Evolutionary conservation across 2,797 vertebrate species (phyloP), one percentile per base, ranked within the genome.

Genomic region (Dromococcyx pavoninus): DNA sequence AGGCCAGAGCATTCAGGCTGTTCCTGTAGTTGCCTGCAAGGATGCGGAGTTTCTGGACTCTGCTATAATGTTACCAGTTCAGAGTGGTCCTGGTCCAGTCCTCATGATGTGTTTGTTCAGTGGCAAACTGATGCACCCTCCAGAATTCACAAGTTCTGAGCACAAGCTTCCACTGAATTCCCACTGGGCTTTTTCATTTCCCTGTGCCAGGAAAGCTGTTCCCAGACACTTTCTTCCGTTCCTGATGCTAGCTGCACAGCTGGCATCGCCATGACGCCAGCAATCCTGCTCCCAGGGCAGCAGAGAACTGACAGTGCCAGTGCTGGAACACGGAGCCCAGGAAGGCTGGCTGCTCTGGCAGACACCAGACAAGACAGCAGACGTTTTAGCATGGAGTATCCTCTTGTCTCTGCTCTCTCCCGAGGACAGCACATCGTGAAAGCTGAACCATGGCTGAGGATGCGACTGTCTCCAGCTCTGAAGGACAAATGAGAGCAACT

Each of bases 171-270:
- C 24, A 27, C 39, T 0, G 7, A 30, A 48, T 24, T 66, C 53
- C 35, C 61, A n/a, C 11, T 0, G 5, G 32, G 56, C 8, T 62
- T 56, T 72, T 76, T n/a, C 27, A 16, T 13, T 48, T 56, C 39
- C 30, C 43, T 17, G 10, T 0, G 0, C 81, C 74, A 64, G 39
- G 39, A 65, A 70, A 66, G 71, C 50, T 0, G 0, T 13, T 50
- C 7, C 28, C 41, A 3, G 4, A 21, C 8, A 9, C 28, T 12
- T 2, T 16, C 16, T 11, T 73, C 32, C 35, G 7, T 9, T 43
- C 13, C 48, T 1, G 5, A 3, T 9, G 24, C 44, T 82, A 86
- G 65, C 41, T 1, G 8, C 33, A 1, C 35, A 15, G n/a, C 65
- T 41, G 79, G 72, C 14, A 28, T 16, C 19, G 2, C 53, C 32